Percentiles rank a stretch among this genome's conserved stretches.
Evolutionary conservation across 2,888 invertebrate genomes (phyloP).

Genomic region (Thysanoteuthis rhombus): DNA sequence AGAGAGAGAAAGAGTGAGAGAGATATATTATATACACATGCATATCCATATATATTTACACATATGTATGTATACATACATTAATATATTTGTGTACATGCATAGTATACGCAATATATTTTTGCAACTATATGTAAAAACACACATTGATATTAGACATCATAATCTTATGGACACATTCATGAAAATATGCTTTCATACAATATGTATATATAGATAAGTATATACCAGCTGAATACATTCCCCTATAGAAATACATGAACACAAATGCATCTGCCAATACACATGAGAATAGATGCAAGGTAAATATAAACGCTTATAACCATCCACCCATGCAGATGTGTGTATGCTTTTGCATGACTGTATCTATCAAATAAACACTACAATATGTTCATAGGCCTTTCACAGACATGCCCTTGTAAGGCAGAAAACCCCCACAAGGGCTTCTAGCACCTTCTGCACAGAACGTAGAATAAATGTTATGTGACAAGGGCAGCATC

Average conservation of each 20-base stretch:
- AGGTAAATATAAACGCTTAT: not conserved
- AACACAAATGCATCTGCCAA: not conserved
- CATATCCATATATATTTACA: too few relatives aligned
- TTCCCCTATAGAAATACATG: too few relatives aligned
- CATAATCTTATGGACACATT: too few relatives aligned
- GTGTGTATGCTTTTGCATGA: not conserved
- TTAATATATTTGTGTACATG: too few relatives aligned
- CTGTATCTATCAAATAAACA: not conserved
- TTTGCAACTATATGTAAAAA: too few relatives aligned
- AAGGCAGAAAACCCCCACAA: not conserved
- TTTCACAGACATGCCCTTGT: not conserved
- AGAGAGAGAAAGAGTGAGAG: too few relatives aligned
- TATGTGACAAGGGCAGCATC: not conserved
- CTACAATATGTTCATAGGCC: not conserved
- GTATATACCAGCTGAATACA: not conserved
- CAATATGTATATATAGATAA: not conserved
- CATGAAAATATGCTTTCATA: too few relatives aligned
- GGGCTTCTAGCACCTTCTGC: constrained; percentile 12
- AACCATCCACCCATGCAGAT: not conserved
- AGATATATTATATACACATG: too few relatives aligned
- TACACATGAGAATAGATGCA: not conserved
- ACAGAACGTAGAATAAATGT: not conserved
- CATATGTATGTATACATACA: too few relatives aligned
- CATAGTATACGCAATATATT: too few relatives aligned
- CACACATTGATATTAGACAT: too few relatives aligned